Evolutionary conservation across 2,113 vertebrate species (phyloP).

Genomic region (Hemibagrus wyckioides): DNA sequence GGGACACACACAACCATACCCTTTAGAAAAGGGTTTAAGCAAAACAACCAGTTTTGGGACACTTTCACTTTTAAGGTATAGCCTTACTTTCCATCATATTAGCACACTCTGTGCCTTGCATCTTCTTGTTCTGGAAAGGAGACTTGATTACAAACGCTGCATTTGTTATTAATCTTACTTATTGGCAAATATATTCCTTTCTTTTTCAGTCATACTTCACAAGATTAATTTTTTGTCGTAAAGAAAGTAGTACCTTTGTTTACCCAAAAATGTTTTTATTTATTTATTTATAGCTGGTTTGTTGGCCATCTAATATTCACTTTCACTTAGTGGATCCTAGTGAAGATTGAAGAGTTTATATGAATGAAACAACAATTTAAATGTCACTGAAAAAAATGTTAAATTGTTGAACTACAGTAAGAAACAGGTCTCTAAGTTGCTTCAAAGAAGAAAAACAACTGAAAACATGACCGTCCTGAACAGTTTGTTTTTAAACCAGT

Average conservation of each 20-base stretch:
- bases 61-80: not conserved
- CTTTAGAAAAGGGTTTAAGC: slow-evolving; percentile 23
- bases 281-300: not conserved
- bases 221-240: not conserved
- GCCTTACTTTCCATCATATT: not conserved
- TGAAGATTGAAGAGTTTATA: not conserved
- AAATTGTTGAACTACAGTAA: not conserved
- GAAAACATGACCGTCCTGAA: not conserved
- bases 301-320: not conserved
- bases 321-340: not conserved
- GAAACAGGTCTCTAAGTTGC: not conserved
- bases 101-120: not conserved
- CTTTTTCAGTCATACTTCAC: not conserved
- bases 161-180: not conserved
- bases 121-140: not conserved
- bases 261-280: not conserved
- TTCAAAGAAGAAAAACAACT: not conserved
- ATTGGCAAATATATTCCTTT: not conserved
- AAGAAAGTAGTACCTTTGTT: not conserved
- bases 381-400: not conserved
- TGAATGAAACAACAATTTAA: not conserved
- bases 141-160: not conserved
- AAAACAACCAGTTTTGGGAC: slow-evolving; percentile 3
- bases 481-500: not conserved
- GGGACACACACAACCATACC: slow-evolving; percentile 37